phyloP scores from a whole-genome alignment of 2,113 vertebrate species.

The Cyphotilapia sp. region DNA sequence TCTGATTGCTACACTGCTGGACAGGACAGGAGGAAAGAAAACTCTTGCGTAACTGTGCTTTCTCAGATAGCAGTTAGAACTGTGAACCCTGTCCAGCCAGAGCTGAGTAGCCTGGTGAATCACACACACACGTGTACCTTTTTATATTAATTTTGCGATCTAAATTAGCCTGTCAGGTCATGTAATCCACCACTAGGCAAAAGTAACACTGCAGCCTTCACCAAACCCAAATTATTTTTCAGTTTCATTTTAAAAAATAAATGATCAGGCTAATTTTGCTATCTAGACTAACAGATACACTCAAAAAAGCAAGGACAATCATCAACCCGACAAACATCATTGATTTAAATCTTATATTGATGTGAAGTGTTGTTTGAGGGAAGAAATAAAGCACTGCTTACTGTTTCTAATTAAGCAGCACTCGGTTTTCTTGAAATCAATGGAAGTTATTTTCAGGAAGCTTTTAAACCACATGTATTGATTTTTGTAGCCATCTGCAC shows the following conservation, averaged over 20 bases:
- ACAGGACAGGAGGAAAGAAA: background rate
- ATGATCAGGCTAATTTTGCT: slow-evolving; percentile 13
- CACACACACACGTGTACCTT: background rate
- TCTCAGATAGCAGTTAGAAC: background rate
- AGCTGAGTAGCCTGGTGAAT: background rate
- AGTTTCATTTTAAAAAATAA: slow-evolving; percentile 42
- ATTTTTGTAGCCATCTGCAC: background rate
- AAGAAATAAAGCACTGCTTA: background rate
- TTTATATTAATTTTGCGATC: background rate
- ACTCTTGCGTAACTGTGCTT: background rate
- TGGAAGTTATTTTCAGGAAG: slow-evolving; percentile 24
- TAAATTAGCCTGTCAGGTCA: background rate
- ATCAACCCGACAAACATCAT: background rate
- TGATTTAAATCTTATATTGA: background rate
- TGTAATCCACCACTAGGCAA: background rate
- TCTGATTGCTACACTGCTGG: background rate
- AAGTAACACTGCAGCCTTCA: background rate
- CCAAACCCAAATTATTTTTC: background rate
- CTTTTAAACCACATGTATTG: slow-evolving; percentile 13
- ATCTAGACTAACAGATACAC: background rate
- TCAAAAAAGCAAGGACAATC: background rate
- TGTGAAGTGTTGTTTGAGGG: background rate
- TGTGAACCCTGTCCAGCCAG: background rate
- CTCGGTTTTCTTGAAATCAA: slow-evolving; percentile 12
- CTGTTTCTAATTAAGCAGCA: slow-evolving; percentile 24